These are phyloP conservation scores for Anoplopoma fimbria DNA, from an alignment of 2,113 vertebrate genomes.

Conservation along the genomic window DNA sequence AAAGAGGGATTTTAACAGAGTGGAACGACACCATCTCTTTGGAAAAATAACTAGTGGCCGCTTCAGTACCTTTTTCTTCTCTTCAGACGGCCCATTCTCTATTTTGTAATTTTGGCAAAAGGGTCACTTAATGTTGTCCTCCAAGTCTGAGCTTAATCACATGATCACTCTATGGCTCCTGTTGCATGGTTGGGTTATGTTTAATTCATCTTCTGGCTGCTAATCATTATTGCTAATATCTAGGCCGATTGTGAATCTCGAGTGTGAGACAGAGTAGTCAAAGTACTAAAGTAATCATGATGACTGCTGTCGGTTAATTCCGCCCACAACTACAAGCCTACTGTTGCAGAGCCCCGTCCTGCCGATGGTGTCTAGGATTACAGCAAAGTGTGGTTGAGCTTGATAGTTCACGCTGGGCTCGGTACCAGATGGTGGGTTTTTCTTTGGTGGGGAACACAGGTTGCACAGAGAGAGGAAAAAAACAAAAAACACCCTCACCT, in stretches of 20 bases:
- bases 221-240: not conserved
- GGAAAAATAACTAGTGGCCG: not conserved
- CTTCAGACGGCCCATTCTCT: not conserved
- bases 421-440: not conserved
- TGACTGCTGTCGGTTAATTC: not conserved
- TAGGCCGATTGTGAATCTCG: not conserved
- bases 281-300: no score
- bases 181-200: not conserved
- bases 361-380: conserved; percentile 7
- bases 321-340: not conserved
- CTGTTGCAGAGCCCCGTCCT: not conserved
- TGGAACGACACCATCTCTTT: not conserved
- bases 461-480: not conserved
- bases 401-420: not conserved
- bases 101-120: not conserved
- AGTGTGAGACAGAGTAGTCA: no score
- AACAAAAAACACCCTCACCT: no score
- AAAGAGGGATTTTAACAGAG: not conserved
- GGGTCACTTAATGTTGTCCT: not conserved
- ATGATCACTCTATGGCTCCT: not conserved
- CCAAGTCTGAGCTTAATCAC: not conserved
- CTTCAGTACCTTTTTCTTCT: not conserved
- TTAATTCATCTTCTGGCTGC: not conserved
- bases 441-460: not conserved
- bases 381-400: not conserved